Percentiles rank a stretch among this genome's conserved stretches.
These are phyloP conservation scores for Athene noctua DNA, from an alignment of 2,113 vertebrate genomes.

Conservation along the genomic window DNA sequence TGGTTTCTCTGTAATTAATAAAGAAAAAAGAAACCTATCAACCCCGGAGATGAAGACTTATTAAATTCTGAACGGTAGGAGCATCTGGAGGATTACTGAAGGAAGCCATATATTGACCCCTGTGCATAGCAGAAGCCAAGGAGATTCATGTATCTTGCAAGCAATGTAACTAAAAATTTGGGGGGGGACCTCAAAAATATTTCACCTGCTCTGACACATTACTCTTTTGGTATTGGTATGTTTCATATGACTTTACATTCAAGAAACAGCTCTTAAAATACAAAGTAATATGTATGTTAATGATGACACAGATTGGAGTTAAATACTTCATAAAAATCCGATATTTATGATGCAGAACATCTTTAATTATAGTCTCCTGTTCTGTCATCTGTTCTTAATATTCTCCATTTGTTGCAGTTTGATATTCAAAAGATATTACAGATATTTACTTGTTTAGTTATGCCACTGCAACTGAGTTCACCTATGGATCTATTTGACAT, in stretches of 20 bases:
- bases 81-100: background rate
- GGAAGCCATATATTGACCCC: background rate
- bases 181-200: background rate
- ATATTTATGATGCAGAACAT: slow-evolving; percentile 55
- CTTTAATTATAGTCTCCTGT: slow-evolving; percentile 68
- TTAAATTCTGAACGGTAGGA: background rate
- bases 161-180: background rate
- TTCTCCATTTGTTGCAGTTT: slow-evolving; percentile 63
- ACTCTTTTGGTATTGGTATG: background rate
- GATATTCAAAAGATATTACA: slow-evolving; percentile 77
- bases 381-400: slow-evolving; percentile 76
- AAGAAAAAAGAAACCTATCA: background rate
- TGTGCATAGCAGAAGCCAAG: background rate
- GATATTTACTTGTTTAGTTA: slow-evolving; percentile 71
- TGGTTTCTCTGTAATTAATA: background rate
- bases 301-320: slow-evolving; percentile 21
- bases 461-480: slow-evolving; percentile 61
- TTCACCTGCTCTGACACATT: background rate
- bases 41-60: background rate
- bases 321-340: slow-evolving; percentile 23
- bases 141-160: background rate
- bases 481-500: slow-evolving; percentile 50
- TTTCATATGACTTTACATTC: background rate
- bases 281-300: background rate
- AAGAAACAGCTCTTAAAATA: slow-evolving; percentile 22